Percentiles rank a stretch among this genome's conserved stretches.
These are phyloP conservation scores for Pimpla rufipes DNA, from an alignment of 2,888 invertebrate genomes.

Conservation along the genomic window DNA sequence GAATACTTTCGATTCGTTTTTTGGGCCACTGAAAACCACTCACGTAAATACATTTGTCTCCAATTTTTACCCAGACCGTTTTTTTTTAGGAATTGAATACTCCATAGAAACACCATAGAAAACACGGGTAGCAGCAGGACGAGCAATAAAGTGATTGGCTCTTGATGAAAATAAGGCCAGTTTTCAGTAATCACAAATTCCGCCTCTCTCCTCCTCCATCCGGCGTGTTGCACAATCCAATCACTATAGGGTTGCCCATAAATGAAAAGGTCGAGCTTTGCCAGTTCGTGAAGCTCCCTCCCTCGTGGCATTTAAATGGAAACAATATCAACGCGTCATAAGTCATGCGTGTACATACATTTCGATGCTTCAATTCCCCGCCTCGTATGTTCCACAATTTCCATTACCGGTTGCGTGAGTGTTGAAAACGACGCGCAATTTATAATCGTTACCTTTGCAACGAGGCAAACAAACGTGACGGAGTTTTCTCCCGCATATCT, in stretches of 20 bases:
- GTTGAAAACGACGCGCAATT: conserved; percentile 53
- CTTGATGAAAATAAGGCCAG: not conserved
- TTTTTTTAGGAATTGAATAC: too few relatives aligned
- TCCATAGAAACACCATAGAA: not conserved
- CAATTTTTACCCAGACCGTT: too few relatives aligned
- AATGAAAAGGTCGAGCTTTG: conserved; percentile 1
- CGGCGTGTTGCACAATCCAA: not conserved
- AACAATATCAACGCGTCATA: conserved; percentile 54
- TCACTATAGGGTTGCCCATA: conserved; percentile 3
- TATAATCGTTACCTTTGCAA: conserved; percentile 57
- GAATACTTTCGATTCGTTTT: too few relatives aligned
- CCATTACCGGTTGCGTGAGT: conserved; percentile 49
- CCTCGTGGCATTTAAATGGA: conserved; percentile 43
- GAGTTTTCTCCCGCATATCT: conserved; percentile 24
- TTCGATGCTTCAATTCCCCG: conserved; percentile 44
- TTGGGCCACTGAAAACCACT: too few relatives aligned
- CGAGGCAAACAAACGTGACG: conserved; percentile 44
- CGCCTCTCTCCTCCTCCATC: not conserved
- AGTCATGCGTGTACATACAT: conserved; percentile 52
- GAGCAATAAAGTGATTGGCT: conserved; percentile 10
- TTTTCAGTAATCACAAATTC: not conserved
- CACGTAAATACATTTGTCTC: too few relatives aligned
- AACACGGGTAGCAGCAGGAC: not conserved
- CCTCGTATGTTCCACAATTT: conserved; percentile 38
- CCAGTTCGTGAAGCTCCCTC: conserved; percentile 25